Percentiles rank a stretch among this genome's conserved stretches.
phyloP scores from a whole-genome alignment of 2,888 invertebrate genomes.

The Punctoribates punctum region DNA sequence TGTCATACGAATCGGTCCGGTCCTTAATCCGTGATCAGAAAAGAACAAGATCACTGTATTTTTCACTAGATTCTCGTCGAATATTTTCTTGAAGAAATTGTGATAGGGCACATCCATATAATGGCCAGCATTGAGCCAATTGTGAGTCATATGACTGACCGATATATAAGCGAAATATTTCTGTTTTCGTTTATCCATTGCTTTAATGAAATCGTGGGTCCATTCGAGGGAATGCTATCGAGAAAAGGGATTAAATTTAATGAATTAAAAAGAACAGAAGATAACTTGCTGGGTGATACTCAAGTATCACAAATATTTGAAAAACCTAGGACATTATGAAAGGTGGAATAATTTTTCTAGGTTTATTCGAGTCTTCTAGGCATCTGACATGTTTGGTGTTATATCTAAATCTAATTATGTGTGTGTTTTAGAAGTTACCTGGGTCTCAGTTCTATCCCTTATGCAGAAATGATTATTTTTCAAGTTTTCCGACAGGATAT shows the following conservation, averaged over 20 bases:
- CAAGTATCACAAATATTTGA: too few species aligned
- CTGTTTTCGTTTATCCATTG: slow-evolving; percentile 9
- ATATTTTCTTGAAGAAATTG: slow-evolving; percentile 60
- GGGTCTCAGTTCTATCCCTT: background rate
- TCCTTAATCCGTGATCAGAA: slow-evolving; percentile 87
- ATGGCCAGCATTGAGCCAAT: slow-evolving; percentile 51
- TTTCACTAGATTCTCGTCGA: slow-evolving; percentile 60
- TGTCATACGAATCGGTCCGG: slow-evolving; percentile 77
- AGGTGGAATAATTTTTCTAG: too few species aligned
- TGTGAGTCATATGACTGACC: slow-evolving; percentile 53
- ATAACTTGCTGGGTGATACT: too few species aligned
- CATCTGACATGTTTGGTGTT: too few species aligned
- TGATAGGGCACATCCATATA: slow-evolving; percentile 52
- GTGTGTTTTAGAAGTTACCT: too few species aligned
- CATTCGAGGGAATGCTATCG: background rate
- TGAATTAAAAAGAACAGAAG: too few species aligned
- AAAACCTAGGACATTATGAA: too few species aligned
- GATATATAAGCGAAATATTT: slow-evolving; percentile 52
- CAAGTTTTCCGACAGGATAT: background rate
- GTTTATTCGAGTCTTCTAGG: too few species aligned
- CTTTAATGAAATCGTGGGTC: slow-evolving; percentile 1
- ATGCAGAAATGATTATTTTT: too few species aligned
- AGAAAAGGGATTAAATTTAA: too few species aligned
- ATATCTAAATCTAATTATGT: too few species aligned
- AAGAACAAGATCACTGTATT: slow-evolving; percentile 67